phyloP scores from a whole-genome alignment of 2,113 vertebrate genomes.

The Pelecanoides urinatrix region DNA sequence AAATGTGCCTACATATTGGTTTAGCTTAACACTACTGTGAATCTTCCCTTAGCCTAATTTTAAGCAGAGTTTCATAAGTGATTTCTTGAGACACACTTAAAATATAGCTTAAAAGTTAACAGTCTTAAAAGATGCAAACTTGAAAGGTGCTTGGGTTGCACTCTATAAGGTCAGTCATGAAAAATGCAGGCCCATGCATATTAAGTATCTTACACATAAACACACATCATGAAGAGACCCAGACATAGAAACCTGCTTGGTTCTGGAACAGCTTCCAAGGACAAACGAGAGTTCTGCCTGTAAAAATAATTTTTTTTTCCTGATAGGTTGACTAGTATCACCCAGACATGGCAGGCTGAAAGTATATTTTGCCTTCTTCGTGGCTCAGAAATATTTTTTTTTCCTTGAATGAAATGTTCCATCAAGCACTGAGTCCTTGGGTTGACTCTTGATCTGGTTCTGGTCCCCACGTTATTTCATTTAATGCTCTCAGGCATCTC shows the following conservation, averaged over 20 bases:
- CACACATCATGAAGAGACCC: not conserved
- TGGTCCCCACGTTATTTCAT: not conserved
- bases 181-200: not conserved
- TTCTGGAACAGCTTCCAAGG: slow-evolving; percentile 5
- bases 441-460: not conserved
- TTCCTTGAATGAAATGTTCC: not conserved
- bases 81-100: not conserved
- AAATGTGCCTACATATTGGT: not conserved
- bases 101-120: not conserved
- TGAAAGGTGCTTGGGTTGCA: not conserved
- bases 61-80: not conserved
- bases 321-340: not conserved
- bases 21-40: not conserved
- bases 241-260: not conserved
- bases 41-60: not conserved
- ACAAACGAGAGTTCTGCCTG: not conserved
- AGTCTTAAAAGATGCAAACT: not conserved
- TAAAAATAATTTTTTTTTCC: not conserved
- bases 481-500: not conserved
- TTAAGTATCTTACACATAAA: not conserved
- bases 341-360: not conserved
- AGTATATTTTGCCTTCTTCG: not conserved
- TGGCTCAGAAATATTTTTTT: not conserved
- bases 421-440: not conserved
- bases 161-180: not conserved